A percentile compares a stretch with the other conserved stretches of the same genome.
Evolutionary conservation across 2,888 invertebrate species (phyloP).

Genomic region (Tenthredo distinguenda): DNA sequence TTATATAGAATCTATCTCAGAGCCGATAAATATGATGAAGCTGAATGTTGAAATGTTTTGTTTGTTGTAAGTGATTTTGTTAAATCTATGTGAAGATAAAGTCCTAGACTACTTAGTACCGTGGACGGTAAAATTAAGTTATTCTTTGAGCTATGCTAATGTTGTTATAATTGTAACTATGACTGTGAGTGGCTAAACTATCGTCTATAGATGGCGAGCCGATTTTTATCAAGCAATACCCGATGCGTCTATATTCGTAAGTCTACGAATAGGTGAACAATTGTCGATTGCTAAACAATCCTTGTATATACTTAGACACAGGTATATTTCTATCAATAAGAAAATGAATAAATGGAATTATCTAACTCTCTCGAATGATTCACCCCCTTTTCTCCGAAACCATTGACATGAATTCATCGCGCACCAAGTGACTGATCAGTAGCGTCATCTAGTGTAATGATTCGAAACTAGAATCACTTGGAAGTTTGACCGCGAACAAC

Average conservation of each 20-base stretch:
- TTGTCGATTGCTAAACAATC: neutral
- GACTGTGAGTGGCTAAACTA: conserved; percentile 11
- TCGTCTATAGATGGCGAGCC: neutral
- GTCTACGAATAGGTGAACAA: neutral
- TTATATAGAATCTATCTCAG: neutral
- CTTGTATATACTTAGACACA: neutral
- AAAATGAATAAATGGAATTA: neutral
- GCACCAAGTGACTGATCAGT: neutral
- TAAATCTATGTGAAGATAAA: neutral
- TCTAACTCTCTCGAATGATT: neutral
- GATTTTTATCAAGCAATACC: conserved; percentile 4
- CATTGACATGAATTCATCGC: neutral
- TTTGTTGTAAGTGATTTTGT: neutral
- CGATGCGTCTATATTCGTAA: neutral
- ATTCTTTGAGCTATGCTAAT: neutral
- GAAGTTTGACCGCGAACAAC: neutral
- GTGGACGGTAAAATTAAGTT: neutral
- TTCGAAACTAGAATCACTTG: neutral
- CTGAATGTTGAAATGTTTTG: neutral
- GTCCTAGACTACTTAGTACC: conserved; percentile 19
- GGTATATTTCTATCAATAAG: conserved; percentile 1
- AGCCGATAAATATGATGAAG: conserved; percentile 1
- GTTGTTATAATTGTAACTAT: neutral
- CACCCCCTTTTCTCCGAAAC: neutral
- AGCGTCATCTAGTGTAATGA: neutral